A percentile compares a stretch with the other conserved stretches of the same genome.
Conservation (phyloP, 2,888 invertebrate species). For the Hydriomena furcata region DNA sequence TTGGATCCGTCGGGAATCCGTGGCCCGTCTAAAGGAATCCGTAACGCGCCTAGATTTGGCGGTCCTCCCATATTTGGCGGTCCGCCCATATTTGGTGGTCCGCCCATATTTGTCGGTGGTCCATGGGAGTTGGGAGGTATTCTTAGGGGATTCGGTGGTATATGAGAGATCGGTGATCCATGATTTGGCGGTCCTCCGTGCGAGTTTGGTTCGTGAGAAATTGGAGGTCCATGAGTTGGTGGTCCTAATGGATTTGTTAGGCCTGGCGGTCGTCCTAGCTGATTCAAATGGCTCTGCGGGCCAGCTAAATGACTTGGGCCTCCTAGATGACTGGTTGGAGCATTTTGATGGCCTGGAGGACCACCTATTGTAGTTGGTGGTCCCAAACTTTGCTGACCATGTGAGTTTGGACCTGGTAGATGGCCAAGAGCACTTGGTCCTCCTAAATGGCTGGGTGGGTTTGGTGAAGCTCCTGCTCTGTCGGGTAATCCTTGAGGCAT, state of each 20-base stretch:
- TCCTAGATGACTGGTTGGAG: conserved; percentile 1
- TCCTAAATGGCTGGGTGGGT: conserved; percentile 11
- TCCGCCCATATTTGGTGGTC: no score
- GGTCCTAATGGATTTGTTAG: neutral
- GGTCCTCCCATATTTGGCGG: conserved; percentile 5
- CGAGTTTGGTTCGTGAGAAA: conserved; percentile 1
- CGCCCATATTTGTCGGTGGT: neutral
- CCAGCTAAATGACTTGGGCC: conserved; percentile 3
- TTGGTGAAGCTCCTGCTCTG: conserved; percentile 18
- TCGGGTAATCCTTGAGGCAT: conserved; percentile 40
- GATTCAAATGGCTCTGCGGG: conserved; percentile 10
- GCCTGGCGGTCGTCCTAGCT: conserved; percentile 12
- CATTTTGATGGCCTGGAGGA: conserved; percentile 1
- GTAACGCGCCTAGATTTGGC: neutral
- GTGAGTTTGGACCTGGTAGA: conserved; percentile 24
- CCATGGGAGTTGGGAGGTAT: conserved; percentile 4
- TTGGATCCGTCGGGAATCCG: neutral
- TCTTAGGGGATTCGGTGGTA: neutral
- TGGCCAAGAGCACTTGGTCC: neutral
- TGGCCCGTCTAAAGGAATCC: neutral
- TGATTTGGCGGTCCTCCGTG: conserved; percentile 8
- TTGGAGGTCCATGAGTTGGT: neutral
- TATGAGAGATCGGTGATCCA: conserved; percentile 20
- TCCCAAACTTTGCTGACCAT: conserved; percentile 57
- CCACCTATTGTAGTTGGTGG: conserved; percentile 20